These are phyloP conservation scores for Lasioglossum leucozonium DNA, from an alignment of 2,888 invertebrate genomes.

Conservation along the genomic window DNA sequence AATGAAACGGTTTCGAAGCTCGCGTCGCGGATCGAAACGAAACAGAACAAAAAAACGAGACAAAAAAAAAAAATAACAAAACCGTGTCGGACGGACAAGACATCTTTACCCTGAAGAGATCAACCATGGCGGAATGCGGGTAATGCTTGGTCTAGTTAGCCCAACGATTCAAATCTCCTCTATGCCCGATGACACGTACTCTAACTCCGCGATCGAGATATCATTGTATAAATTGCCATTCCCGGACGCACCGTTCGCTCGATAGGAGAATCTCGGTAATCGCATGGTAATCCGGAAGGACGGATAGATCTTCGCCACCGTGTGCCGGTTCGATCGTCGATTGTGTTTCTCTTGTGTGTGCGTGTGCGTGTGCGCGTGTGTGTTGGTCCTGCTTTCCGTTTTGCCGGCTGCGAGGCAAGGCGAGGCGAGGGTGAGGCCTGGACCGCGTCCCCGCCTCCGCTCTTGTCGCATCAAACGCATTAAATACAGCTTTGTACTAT, in stretches of 20 bases:
- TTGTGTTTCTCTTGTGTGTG: constrained; percentile 4
- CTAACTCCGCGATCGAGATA: not conserved
- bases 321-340: not conserved
- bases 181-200: constrained; percentile 34
- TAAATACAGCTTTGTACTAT: constrained; percentile 5
- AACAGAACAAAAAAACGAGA: not conserved
- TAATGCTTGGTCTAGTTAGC: constrained; percentile 75
- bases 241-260: not conserved
- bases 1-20: not conserved
- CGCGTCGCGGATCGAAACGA: not conserved
- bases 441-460: not conserved
- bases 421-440: not conserved
- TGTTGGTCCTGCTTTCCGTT: constrained; percentile 7
- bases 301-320: constrained; percentile 48
- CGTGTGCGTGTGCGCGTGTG: not conserved
- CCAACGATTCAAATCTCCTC: constrained; percentile 54
- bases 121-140: constrained; percentile 76
- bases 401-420: not conserved
- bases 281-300: constrained; percentile 27
- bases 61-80: not conserved
- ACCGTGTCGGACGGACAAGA: not conserved
- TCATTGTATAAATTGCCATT: constrained; percentile 19
- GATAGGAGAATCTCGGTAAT: constrained; percentile 8
- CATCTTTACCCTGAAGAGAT: constrained; percentile 58
- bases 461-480: constrained; percentile 9